Evolutionary conservation across 2,888 invertebrate species (phyloP).

Genomic region (Chorisops tibialis): DNA sequence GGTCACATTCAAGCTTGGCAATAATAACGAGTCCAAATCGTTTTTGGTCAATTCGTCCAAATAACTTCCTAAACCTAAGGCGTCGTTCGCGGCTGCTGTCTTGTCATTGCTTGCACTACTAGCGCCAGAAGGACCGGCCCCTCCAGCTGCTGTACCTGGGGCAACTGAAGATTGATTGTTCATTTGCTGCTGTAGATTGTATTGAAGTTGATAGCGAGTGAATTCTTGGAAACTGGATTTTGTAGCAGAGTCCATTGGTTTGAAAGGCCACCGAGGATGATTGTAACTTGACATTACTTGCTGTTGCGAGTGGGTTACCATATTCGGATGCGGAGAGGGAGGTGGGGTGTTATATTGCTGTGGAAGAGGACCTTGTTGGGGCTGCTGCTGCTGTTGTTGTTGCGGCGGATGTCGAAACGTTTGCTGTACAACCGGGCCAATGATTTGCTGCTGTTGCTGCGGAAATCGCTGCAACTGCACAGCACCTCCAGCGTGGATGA

Average conservation of each 20-base stretch:
- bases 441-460: constrained; percentile 37
- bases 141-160: constrained; percentile 38
- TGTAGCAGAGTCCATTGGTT: constrained; percentile 61
- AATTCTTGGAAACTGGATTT: constrained; percentile 64
- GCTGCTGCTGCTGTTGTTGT: constrained; percentile 40
- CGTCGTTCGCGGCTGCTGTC: constrained; percentile 17
- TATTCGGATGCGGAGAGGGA: constrained; percentile 38
- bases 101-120: neutral
- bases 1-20: constrained; percentile 61
- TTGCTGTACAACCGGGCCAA: neutral
- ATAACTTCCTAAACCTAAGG: constrained; percentile 34
- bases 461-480: constrained; percentile 34
- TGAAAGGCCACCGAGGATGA: constrained; percentile 53
- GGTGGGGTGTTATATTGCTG: constrained; percentile 30
- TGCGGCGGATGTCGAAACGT: constrained; percentile 31
- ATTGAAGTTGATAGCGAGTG: constrained; percentile 63
- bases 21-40: constrained; percentile 63
- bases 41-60: constrained; percentile 49
- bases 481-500: constrained; percentile 36
- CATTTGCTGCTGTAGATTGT: constrained; percentile 58
- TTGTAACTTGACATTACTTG: constrained; percentile 28
- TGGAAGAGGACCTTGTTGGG: constrained; percentile 32
- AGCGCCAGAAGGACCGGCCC: neutral
- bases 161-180: constrained; percentile 40
- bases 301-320: constrained; percentile 37